Conservation (phyloP, 2,888 invertebrate species). For the Cactoblastis cactorum region DNA sequence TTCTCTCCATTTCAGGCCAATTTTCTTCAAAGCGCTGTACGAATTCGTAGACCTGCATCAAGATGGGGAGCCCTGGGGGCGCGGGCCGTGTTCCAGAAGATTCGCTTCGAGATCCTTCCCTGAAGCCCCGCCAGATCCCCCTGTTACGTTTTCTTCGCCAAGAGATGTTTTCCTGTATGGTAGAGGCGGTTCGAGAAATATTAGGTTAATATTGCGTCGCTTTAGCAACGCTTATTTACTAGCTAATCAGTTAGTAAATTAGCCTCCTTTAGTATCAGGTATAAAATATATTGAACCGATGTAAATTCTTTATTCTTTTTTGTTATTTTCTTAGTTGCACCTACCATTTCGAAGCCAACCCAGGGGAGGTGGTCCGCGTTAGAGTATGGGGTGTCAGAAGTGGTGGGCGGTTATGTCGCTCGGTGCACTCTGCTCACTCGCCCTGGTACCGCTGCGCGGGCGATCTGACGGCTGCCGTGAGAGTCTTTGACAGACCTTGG, state of each 20-base stretch:
- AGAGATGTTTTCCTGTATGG: conserved; percentile 92
- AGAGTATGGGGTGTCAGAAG: conserved; percentile 86
- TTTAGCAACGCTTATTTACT: not conserved
- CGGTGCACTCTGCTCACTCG: conserved; percentile 81
- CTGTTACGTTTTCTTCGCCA: conserved; percentile 88
- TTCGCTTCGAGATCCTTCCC: conserved; percentile 83
- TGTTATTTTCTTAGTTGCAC: conserved; percentile 84
- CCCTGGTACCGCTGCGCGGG: conserved; percentile 86
- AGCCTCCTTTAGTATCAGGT: too few species aligned
- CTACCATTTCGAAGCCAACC: conserved; percentile 92
- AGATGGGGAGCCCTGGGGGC: conserved; percentile 88
- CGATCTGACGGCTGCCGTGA: conserved; percentile 83
- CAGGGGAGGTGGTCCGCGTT: conserved; percentile 88
- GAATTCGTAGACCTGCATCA: conserved; percentile 93
- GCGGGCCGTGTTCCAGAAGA: conserved; percentile 86
- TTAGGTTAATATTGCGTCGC: conserved; percentile 76
- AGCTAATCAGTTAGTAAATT: too few species aligned
- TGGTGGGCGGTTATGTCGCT: conserved; percentile 79
- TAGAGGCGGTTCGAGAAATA: conserved; percentile 88
- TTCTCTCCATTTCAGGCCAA: conserved; percentile 80
- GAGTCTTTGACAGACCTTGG: conserved; percentile 89
- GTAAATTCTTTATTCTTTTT: not conserved
- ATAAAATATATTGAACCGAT: too few species aligned
- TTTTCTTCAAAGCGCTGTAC: conserved; percentile 90
- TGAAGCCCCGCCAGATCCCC: conserved; percentile 80